A percentile compares a stretch with the other conserved stretches of the same genome.
Evolutionary conservation across 2,113 vertebrate genomes (phyloP).

Genomic region (Falcunculus frontatus): DNA sequence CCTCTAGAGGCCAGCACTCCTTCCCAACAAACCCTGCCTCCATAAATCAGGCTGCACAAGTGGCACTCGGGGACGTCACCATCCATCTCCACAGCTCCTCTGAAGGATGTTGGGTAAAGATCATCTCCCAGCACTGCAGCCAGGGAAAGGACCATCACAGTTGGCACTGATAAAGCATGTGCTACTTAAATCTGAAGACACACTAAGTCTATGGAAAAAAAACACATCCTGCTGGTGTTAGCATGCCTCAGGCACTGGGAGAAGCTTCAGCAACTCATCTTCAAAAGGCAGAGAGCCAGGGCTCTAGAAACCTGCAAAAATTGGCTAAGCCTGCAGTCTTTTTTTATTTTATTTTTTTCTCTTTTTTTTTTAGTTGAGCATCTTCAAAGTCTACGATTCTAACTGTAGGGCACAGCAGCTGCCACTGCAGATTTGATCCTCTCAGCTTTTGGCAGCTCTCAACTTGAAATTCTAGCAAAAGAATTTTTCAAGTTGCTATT

Average conservation of each 20-base stretch:
- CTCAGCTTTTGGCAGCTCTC: constrained; percentile 83
- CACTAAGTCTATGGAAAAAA: constrained; percentile 61
- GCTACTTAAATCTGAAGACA: constrained; percentile 76
- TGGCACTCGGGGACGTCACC: constrained; percentile 73
- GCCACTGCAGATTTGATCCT: constrained; percentile 84
- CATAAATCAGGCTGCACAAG: constrained; percentile 89
- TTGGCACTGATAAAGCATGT: constrained; percentile 73
- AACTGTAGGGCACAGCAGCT: constrained; percentile 88
- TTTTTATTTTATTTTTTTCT: constrained; percentile 43
- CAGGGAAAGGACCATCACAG: constrained; percentile 68
- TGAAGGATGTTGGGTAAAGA: constrained; percentile 72
- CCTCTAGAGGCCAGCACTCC: constrained; percentile 78
- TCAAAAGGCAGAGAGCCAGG: constrained; percentile 85
- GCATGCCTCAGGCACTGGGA: constrained; percentile 75
- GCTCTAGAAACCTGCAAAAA: constrained; percentile 84
- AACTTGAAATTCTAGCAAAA: constrained; percentile 81
- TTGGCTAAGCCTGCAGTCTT: constrained; percentile 83
- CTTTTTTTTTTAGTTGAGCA: constrained; percentile 68
- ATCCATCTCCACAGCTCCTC: constrained; percentile 77
- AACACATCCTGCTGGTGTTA: constrained; percentile 77
- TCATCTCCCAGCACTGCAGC: constrained; percentile 46
- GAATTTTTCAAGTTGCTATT: constrained; percentile 89
- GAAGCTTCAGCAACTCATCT: constrained; percentile 82
- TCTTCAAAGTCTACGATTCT: constrained; percentile 85
- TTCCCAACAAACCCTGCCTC: constrained; percentile 79